Evolutionary conservation across 2,797 vertebrate genomes (phyloP), one percentile per base, ranked within the genome.

Genomic region (Gobio occitaniae): DNA sequence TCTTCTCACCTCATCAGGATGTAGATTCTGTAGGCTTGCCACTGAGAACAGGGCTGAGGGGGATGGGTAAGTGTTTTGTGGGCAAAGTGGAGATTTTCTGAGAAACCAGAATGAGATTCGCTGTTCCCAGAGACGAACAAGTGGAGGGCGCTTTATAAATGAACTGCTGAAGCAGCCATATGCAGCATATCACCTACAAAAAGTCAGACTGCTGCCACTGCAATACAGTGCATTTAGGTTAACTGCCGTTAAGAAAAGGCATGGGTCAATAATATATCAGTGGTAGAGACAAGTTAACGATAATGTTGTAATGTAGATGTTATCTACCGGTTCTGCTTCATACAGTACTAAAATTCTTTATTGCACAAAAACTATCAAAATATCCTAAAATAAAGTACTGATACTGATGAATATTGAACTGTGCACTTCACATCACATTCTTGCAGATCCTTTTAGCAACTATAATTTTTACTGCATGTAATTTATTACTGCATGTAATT

Each of bases 1-100:
- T 87, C 74, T 85, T 82, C 88, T 88, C 88, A 66, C 84, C 71
- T 93, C 90, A 93, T 86, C 65, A 83, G 88, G 76, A 61, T 87
- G 84, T 86, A 86, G 65, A 86, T 88, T 87, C 87, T 3, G 83
- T 68, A 83, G 8, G 54, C 19, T 65, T 38, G 66, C 86, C 78
- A 87, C 2, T 54, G 86, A 70, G 47, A 59, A 29, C 16, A 38
- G 63, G 16, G 74, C 50, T 6, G 2, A 74, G 29, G 21, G 72
- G 70, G 71, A 56, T 61, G 77, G 83, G 2, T 25, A 38, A 52
- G 17, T 66, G 50, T 32, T 77, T 59, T 25, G 56, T 16, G 38
- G 38, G 44, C 13, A 54, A 25, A 8, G 15, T 21, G 6, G 5
- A 17, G 25, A 25, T 44, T 78, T 77, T 84, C 17, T 17, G 50